Percentiles rank a stretch among this genome's conserved stretches.
These are phyloP conservation scores for Patella vulgata DNA, from an alignment of 1,140 invertebrate species.

Conservation along the genomic window DNA sequence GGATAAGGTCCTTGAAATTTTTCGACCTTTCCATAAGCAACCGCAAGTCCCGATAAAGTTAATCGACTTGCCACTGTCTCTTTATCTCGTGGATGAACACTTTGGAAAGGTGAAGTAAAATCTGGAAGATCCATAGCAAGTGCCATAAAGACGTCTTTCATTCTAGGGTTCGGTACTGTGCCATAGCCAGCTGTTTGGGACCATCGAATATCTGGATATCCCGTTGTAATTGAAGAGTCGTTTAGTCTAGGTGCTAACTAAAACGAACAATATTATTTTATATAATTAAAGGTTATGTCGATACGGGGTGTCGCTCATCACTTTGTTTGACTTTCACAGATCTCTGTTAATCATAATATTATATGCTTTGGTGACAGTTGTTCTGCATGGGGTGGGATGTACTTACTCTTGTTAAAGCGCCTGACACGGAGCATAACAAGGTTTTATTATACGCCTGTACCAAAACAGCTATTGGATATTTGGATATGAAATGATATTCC, in stretches of 20 bases:
- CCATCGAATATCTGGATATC: conserved; percentile 52
- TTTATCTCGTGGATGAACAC: conserved; percentile 55
- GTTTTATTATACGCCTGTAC: no score
- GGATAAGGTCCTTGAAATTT: conserved; percentile 29
- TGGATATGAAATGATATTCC: no score
- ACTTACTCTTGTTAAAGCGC: no score
- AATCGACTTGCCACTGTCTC: conserved; percentile 48
- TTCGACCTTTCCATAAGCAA: conserved; percentile 37
- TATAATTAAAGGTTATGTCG: not conserved
- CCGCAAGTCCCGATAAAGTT: conserved; percentile 33
- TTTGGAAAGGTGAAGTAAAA: conserved; percentile 46
- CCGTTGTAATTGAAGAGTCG: conserved; percentile 19
- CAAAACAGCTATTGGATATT: no score
- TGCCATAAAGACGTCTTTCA: conserved; percentile 56
- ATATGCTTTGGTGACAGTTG: no score
- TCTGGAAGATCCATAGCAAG: conserved; percentile 57
- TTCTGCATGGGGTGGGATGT: no score
- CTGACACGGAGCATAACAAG: no score
- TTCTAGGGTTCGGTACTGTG: conserved; percentile 45
- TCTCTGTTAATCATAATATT: no score
- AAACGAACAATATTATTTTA: not conserved
- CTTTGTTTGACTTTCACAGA: no score
- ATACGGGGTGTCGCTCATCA: not conserved
- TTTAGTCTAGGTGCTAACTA: conserved; percentile 31
- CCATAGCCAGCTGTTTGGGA: conserved; percentile 53